Evolutionary conservation across 1,140 invertebrate species (phyloP), one percentile per base, ranked within the genome.

Genomic region (Drosophila navojoa): DNA sequence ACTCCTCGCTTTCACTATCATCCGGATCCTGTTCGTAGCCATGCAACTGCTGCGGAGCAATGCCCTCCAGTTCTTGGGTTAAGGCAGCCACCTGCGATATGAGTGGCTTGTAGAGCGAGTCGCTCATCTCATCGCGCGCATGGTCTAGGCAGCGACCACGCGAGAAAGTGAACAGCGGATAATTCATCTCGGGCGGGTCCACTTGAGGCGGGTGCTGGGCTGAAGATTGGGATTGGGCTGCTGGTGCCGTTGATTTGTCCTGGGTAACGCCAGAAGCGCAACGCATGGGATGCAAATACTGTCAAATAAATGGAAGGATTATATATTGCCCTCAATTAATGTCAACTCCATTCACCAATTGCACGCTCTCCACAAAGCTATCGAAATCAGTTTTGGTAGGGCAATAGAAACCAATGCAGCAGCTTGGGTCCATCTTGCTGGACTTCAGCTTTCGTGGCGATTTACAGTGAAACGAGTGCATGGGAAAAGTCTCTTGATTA

Each of bases 401-500:
- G 81, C 97, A 96, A 92, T 96, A 98, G 92, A 98, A 98, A n/a
- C 97, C 97, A 47, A 98, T 95, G 76, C 97, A 97, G 92, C 97
- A 98, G 60, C 97, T 98, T 3, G 97, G 97, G 93, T 98, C 97
- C 95, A 98, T 97, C 93, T 97, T 97, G 50, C 92, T 94, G n/a
- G 98, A 93, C 61, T 96, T 94, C 92, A 98, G 94, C 92, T 98
- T 98, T 50, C 97, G 94, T n/a, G 97, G 97, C 19, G 96, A 96
- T 57, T 95, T 93, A 90, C 97, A 98, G 91, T 98, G 97, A 93
- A 97, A 98, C 27, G 95, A 95, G 77, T 95, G 93, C 32, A 96
- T 90, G 1, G 95, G 93, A 90, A 96, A 96, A 81, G 95, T 94
- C 59, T 94, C 93, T 79, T 95, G 94, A 92, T 94, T 95, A 0